Conservation (phyloP, 92 coral and sea anemone species). For the Heliopora coerulea region DNA sequence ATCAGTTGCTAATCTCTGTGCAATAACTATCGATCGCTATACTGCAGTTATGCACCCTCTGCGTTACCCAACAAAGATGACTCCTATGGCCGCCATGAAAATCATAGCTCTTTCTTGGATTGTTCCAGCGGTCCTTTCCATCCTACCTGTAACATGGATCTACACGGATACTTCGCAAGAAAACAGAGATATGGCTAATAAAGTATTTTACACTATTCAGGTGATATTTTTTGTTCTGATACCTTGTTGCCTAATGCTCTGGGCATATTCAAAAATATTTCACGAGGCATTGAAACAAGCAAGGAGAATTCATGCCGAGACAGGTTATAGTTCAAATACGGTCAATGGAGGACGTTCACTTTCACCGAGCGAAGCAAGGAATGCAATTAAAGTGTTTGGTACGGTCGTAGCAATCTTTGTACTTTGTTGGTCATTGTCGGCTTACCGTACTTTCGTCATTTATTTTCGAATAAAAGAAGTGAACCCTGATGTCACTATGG, state of each 20-base stretch:
- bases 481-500: constrained; percentile 56
- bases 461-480: constrained; percentile 48
- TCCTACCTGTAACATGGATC: constrained; percentile 68
- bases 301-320: constrained; percentile 54
- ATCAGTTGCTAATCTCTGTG: constrained; percentile 72
- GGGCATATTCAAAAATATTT: constrained; percentile 64
- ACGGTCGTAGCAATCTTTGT: constrained; percentile 65
- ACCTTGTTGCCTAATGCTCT: constrained; percentile 70
- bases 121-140: constrained; percentile 59
- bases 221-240: constrained; percentile 67
- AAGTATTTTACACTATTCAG: constrained; percentile 72
- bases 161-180: constrained; percentile 50
- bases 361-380: constrained; percentile 57
- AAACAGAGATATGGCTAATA: constrained; percentile 56
- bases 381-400: constrained; percentile 78
- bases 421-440: constrained; percentile 76
- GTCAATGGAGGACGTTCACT: constrained; percentile 25
- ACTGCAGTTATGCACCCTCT: constrained; percentile 57
- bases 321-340: constrained; percentile 16
- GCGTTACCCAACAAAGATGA: constrained; percentile 50
- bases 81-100: constrained; percentile 40
- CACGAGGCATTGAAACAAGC: constrained; percentile 69
- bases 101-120: constrained; percentile 62
- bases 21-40: constrained; percentile 63
- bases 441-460: constrained; percentile 63